phyloP scores from a whole-genome alignment of 2,888 invertebrate species.

The Myathropa florea region DNA sequence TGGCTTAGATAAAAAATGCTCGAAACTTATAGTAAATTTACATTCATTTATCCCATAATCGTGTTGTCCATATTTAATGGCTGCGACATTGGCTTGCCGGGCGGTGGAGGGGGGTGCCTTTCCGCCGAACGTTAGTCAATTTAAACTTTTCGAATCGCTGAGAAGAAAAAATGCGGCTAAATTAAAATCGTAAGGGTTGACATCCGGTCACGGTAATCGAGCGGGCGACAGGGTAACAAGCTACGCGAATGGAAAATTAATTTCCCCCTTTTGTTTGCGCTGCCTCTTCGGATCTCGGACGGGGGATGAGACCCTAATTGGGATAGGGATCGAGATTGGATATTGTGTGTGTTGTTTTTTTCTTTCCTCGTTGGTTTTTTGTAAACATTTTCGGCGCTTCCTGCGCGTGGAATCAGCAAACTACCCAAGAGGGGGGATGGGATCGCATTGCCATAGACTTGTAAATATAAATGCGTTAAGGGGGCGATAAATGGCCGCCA shows the following conservation, averaged over 20 bases:
- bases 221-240: conserved; percentile 4
- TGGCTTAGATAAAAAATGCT: conserved; percentile 6
- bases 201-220: neutral
- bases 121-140: conserved; percentile 21
- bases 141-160: conserved; percentile 52
- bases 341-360: neutral
- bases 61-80: conserved; percentile 57
- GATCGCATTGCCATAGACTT: neutral
- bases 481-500: neutral
- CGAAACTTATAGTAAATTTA: conserved; percentile 47
- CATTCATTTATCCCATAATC: conserved; percentile 63
- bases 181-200: conserved; percentile 14
- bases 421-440: neutral
- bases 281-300: conserved; percentile 18
- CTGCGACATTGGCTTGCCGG: conserved; percentile 10
- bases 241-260: conserved; percentile 64
- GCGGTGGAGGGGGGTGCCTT: neutral
- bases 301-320: conserved; percentile 15
- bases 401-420: conserved; percentile 15
- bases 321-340: conserved; percentile 2
- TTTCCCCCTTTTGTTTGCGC: conserved; percentile 8
- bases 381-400: neutral
- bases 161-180: neutral
- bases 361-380: neutral
- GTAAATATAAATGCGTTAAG: neutral